A percentile compares a stretch with the other conserved stretches of the same genome.
Evolutionary conservation across 1,140 invertebrate species (phyloP).

Genomic region (Monochamus saltuarius): DNA sequence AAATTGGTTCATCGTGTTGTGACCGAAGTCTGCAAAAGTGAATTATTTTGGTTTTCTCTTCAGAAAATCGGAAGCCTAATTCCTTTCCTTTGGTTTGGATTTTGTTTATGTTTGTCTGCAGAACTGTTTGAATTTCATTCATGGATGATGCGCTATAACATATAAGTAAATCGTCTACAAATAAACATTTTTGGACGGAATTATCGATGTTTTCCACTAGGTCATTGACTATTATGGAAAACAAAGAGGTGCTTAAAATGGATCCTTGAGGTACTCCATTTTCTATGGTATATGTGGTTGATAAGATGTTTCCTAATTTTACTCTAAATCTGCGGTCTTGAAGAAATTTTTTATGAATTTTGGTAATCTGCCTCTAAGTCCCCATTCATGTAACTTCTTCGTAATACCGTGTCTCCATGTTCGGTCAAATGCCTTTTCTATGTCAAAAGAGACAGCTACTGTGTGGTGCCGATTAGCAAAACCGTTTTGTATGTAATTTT

Average conservation of each 20-base stretch:
- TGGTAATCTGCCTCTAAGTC: neutral
- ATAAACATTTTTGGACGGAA: neutral
- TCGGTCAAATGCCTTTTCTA: too few species aligned
- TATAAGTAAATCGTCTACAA: slow-evolving; percentile 8
- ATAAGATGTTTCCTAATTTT: neutral
- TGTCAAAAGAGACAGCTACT: slow-evolving; percentile 13
- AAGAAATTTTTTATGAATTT: neutral
- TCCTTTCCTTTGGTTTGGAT: too few species aligned
- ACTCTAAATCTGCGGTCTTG: slow-evolving; percentile 1
- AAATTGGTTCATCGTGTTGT: too few species aligned
- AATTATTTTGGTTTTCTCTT: too few species aligned
- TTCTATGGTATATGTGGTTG: neutral
- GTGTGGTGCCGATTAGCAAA: slow-evolving; percentile 3
- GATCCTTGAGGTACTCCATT: slow-evolving; percentile 15
- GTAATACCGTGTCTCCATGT: neutral
- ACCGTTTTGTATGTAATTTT: slow-evolving; percentile 5
- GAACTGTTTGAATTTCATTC: too few species aligned
- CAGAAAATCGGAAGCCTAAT: too few species aligned
- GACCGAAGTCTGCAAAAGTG: too few species aligned
- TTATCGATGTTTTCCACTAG: neutral
- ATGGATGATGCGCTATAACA: neutral
- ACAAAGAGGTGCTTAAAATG: slow-evolving; percentile 1
- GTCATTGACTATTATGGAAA: slow-evolving; percentile 4
- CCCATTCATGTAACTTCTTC: neutral
- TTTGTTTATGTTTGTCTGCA: too few species aligned